phyloP scores from a whole-genome alignment of 2,888 invertebrate species.

The Ormyrus nitidulus region DNA sequence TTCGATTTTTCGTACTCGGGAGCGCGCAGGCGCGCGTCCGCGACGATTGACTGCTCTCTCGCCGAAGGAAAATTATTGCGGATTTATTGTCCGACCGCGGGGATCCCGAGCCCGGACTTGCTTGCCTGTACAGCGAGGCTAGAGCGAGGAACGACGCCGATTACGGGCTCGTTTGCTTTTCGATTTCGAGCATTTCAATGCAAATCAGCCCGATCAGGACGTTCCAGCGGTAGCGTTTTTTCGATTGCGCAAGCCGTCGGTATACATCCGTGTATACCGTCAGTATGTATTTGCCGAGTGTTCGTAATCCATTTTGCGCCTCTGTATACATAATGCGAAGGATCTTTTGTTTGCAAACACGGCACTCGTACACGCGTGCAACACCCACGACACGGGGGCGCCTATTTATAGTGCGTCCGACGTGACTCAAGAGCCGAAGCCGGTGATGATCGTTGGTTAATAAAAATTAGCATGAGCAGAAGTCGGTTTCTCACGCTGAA shows the following conservation, averaged over 20 bases:
- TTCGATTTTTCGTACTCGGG: conserved; percentile 31
- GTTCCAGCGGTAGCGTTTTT: not conserved
- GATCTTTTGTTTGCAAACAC: conserved; percentile 44
- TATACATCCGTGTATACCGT: not conserved
- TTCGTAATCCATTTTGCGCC: not conserved
- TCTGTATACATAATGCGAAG: conserved; percentile 2
- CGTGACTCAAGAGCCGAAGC: conserved; percentile 16
- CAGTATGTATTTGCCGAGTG: not conserved
- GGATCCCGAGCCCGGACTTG: too few relatives aligned
- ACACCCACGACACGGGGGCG: conserved; percentile 11
- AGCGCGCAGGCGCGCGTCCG: not conserved
- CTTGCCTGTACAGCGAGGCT: too few relatives aligned
- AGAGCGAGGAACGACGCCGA: too few relatives aligned
- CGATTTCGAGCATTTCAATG: too few relatives aligned
- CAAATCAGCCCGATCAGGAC: too few relatives aligned
- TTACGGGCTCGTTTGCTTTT: too few relatives aligned
- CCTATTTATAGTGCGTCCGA: not conserved
- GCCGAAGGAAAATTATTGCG: too few relatives aligned
- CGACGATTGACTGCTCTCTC: too few relatives aligned
- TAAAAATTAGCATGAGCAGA: conserved; percentile 8
- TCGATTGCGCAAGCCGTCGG: conserved; percentile 6
- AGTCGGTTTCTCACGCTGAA: too few relatives aligned
- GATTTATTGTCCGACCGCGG: too few relatives aligned
- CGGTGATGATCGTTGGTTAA: not conserved
- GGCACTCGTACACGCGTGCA: not conserved